Evolutionary conservation across 2,113 vertebrate genomes (phyloP), one percentile per base, ranked within the genome.

Genomic region (Hippocampus comes): DNA sequence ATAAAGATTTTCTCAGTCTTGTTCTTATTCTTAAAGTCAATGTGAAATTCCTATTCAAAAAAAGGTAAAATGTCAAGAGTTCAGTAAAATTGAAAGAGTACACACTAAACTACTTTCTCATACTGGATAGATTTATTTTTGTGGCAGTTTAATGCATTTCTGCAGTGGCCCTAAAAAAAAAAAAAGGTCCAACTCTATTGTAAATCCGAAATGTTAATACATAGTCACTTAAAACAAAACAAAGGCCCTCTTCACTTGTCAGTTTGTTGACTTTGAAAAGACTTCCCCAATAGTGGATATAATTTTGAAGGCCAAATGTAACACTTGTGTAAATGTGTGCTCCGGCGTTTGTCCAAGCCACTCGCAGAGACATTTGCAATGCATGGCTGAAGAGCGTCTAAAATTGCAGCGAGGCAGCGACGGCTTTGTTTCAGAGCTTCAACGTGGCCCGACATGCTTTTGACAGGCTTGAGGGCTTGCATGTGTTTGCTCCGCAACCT

Each of bases 381-480:
- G 66, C 64, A 70, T 72, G 15, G 75, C 67, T 81, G 74, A 63
- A 73, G 78, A 77, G 78, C 82, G 84, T 80, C 74, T 72, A 83
- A 82, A 78, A 78, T 84, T 83, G 84, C 76, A 71, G 21, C 53
- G 53, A n/a, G 9, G 53, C 53, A 23, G 53, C n/a, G 10, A 56
- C n/a, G 9, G 53, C 21, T 56, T 80, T 81, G 74, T 80, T 84
- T 87, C 84, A 80, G 81, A 77, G 78, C 86, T 80, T 27, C 78
- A 78, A 76, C 78, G 67, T 81, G 74, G 77, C 79, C 75, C 78
- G 83, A 76, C 80, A 4, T 78, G 83, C 60, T 78, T 80, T 88
- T 74, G 79, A 88, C 88, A 88, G 82, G 85, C 60, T 89, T 86
- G 86, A 89, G 80, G 86, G 84, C 84, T 73, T 75, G 82, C 82